These are phyloP conservation scores for Aldrovandia affinis DNA, from an alignment of 2,797 vertebrate genomes.

Conservation along the genomic window DNA sequence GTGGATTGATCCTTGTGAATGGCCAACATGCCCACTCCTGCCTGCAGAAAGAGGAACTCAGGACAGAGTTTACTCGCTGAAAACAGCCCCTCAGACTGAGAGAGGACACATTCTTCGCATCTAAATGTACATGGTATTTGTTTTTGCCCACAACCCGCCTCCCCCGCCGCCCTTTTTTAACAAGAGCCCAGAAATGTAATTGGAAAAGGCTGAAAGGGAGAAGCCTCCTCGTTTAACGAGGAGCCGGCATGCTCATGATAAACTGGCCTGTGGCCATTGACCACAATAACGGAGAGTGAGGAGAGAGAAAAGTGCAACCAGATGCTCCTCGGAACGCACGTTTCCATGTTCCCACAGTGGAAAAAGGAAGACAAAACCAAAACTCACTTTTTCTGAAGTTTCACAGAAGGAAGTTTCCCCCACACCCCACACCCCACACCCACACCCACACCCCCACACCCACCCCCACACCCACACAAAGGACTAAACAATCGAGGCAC, in stretches of 20 bases:
- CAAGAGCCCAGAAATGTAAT: neutral
- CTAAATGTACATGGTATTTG: neutral
- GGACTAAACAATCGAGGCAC: neutral
- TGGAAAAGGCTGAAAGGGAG: neutral
- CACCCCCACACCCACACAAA: too few relatives aligned
- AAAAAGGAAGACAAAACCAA: neutral
- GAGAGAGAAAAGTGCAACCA: slow-evolving; percentile 1
- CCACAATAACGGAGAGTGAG: neutral
- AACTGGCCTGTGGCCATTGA: neutral
- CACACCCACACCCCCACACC: too few relatives aligned
- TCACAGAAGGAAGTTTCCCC: neutral
- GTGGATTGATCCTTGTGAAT: neutral
- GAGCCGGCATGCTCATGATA: neutral
- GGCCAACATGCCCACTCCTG: neutral
- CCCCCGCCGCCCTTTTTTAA: neutral
- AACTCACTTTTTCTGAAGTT: neutral
- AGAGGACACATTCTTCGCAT: too few relatives aligned
- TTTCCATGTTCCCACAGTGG: neutral
- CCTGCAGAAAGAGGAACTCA: too few relatives aligned
- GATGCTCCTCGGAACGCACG: neutral
- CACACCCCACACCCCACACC: too few relatives aligned
- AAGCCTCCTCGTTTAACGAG: neutral
- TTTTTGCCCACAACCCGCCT: neutral
- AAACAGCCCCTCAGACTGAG: too few relatives aligned
- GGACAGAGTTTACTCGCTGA: neutral